These are phyloP conservation scores for Trichoplax adhaerens DNA, from an alignment of 37 sponge, comb jelly and placozoan genomes.

Conservation along the genomic window DNA sequence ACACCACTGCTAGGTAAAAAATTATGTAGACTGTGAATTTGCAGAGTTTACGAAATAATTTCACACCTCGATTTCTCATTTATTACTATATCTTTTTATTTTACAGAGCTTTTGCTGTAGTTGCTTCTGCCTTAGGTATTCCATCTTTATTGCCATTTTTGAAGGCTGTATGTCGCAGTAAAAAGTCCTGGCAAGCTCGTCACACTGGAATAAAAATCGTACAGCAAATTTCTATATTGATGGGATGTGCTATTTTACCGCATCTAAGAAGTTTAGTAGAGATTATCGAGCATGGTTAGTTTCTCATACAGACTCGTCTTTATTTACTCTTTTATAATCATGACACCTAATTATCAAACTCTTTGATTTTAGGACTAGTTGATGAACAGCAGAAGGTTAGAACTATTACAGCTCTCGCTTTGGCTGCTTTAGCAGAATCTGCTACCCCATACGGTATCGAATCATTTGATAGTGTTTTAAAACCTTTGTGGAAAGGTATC, in stretches of 20 bases:
- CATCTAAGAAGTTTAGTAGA: slow-evolving; percentile 90
- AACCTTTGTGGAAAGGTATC: slow-evolving; percentile 94
- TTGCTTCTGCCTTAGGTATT: slow-evolving; percentile 96
- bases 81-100: no score
- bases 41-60: no score
- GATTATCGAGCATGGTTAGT: slow-evolving; percentile 82
- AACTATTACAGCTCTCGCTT: slow-evolving; percentile 92
- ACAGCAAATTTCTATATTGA: slow-evolving; percentile 95
- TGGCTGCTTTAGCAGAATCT: slow-evolving; percentile 97
- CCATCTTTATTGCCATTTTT: slow-evolving; percentile 96
- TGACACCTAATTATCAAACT: no score
- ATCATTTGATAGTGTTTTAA: slow-evolving; percentile 92
- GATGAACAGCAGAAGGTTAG: slow-evolving; percentile 99
- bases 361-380: slow-evolving; percentile 31
- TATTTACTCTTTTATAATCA: no score
- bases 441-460: slow-evolving; percentile 99
- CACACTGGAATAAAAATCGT: slow-evolving; percentile 96
- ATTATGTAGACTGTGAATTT: not conserved
- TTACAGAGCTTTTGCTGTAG: slow-evolving; percentile 93
- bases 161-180: slow-evolving; percentile 94
- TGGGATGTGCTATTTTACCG: slow-evolving; percentile 98
- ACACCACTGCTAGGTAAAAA: slow-evolving; percentile 84
- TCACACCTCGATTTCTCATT: no score
- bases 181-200: slow-evolving; percentile 99
- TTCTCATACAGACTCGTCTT: no score